A percentile compares a stretch with the other conserved stretches of the same genome.
Evolutionary conservation across 2,888 invertebrate genomes (phyloP).

Genomic region (Perithous albicinctus): DNA sequence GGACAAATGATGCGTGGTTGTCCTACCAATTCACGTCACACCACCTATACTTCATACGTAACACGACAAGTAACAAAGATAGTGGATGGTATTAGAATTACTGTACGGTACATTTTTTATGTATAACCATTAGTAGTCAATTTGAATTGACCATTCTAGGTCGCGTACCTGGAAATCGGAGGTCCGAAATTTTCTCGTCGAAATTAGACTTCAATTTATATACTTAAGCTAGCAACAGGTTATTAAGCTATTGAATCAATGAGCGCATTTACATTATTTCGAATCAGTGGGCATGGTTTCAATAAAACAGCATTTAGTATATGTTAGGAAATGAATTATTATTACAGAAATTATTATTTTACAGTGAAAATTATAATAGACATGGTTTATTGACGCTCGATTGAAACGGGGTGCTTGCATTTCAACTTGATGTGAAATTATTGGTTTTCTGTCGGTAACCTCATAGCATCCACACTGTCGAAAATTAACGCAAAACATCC

Average conservation of each 20-base stretch:
- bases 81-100: conserved; percentile 34
- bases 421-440: too few relatives aligned
- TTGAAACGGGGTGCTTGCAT: too few relatives aligned
- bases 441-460: too few relatives aligned
- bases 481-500: too few relatives aligned
- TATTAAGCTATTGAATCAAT: background rate
- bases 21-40: conserved; percentile 37
- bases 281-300: too few relatives aligned
- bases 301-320: too few relatives aligned
- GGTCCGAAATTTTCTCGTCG: background rate
- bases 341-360: too few relatives aligned
- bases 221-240: background rate
- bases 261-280: background rate
- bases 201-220: background rate
- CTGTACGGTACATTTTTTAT: conserved; percentile 9
- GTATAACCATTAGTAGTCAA: background rate
- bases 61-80: conserved; percentile 14
- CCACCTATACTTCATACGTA: conserved; percentile 33
- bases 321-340: too few relatives aligned
- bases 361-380: too few relatives aligned
- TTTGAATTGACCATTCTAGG: conserved; percentile 1
- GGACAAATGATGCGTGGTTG: conserved; percentile 22
- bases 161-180: background rate
- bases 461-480: too few relatives aligned
- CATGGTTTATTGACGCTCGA: too few relatives aligned